Evolutionary conservation across 2,888 invertebrate genomes (phyloP), one percentile per base, ranked within the genome.

Genomic region (Eupithecia subfuscata): DNA sequence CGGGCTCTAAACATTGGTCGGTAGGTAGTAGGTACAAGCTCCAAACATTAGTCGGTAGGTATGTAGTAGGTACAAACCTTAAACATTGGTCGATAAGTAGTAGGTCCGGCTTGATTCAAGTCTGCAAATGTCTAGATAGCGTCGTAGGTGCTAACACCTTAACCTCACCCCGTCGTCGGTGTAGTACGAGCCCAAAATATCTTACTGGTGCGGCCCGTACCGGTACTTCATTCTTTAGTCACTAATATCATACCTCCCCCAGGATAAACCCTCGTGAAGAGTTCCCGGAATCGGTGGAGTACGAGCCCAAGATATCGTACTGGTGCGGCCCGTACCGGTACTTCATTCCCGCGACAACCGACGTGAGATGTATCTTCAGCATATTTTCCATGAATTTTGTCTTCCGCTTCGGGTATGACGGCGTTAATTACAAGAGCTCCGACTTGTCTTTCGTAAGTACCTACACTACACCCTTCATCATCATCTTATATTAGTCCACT

Each of bases 361-460:
- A 94, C 84, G 91, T 95, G 8, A 84, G 94, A 9, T 95, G 94
- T 75, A 90, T 95, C 73, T 95, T 95, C 89, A 92, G 92, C n/a
- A 92, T 94, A 18, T 94, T 94, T 83, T 89, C 94, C 11, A 94
- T 94, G 94, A 94, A 94, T 83, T 95, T 95, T 79, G 86, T 94
- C 12, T 89, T 95, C 74, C 82, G 93, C 0, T 94, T 94, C 71
- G 94, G 92, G 0, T 94, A 93, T 75, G 95, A 94, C 56, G 95
- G 94, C 2, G 93, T 94, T 75, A 92, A 90, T 0, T 95, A 94
- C 65, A 94, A 93, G 81, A 94, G 92, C 82, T 92, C 92, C 0
- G 94, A 94, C 75, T 80, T 95, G 11, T 88, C 92, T 0, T 94
- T 95, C 77, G 94, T 95, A 68, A 90, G 94, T 92, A 79, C 25